These are phyloP conservation scores for Lottia gigantea DNA, from an alignment of 2,888 invertebrate species.

Conservation along the genomic window DNA sequence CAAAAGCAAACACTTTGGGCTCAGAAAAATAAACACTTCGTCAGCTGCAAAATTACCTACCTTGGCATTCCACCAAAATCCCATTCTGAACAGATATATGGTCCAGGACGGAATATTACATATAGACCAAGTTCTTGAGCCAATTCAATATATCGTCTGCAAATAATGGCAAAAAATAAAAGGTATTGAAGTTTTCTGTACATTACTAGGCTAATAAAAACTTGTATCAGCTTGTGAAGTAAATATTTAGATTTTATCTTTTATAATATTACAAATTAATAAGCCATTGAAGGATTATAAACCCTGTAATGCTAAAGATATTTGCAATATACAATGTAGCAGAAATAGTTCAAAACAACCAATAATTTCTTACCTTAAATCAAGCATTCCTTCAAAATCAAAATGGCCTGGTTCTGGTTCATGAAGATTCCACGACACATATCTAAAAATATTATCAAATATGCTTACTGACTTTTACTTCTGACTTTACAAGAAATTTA, in stretches of 20 bases:
- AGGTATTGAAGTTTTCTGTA: too few species aligned
- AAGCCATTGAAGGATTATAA: too few species aligned
- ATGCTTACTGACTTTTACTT: too few species aligned
- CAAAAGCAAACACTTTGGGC: neutral
- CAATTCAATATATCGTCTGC: conserved; percentile 55
- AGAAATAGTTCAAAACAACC: neutral
- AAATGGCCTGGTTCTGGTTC: conserved; percentile 59
- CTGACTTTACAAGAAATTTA: too few species aligned
- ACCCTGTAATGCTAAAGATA: too few species aligned
- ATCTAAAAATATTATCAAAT: conserved; percentile 43
- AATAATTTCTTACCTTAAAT: conserved; percentile 53
- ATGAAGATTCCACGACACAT: conserved; percentile 67
- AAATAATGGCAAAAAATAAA: conserved; percentile 17
- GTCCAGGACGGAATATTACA: conserved; percentile 66
- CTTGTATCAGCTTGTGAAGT: too few species aligned
- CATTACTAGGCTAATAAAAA: too few species aligned
- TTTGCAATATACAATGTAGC: too few species aligned
- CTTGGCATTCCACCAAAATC: conserved; percentile 67
- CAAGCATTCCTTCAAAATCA: conserved; percentile 59
- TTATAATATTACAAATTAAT: too few species aligned
- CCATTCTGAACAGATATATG: conserved; percentile 68
- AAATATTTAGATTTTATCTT: too few species aligned
- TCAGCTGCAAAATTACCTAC: conserved; percentile 37
- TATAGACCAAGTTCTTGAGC: conserved; percentile 61
- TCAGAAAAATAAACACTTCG: neutral